Percentiles rank a stretch among this genome's conserved stretches.
Conservation (phyloP, 2,888 invertebrate species). For the Andrena hattorfiana region DNA sequence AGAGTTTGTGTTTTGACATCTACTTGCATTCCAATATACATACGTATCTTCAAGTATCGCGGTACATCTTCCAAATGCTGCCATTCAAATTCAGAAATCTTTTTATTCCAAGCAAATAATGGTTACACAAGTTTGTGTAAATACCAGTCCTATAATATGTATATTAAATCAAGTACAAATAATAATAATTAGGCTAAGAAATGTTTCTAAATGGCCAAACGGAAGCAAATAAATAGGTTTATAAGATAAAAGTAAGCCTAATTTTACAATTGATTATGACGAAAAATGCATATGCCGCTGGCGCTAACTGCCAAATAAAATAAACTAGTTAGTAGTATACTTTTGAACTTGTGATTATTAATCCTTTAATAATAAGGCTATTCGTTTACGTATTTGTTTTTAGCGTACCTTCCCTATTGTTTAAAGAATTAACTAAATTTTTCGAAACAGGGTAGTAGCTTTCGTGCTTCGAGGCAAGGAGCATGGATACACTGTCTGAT, state of each 20-base stretch:
- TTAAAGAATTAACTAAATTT: background rate
- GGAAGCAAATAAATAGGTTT: constrained; percentile 55
- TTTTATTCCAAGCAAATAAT: constrained; percentile 65
- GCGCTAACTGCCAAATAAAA: constrained; percentile 55
- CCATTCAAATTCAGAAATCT: constrained; percentile 65
- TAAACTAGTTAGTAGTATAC: constrained; percentile 56
- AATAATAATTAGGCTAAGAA: constrained; percentile 61
- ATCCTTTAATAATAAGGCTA: constrained; percentile 71
- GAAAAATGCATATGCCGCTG: constrained; percentile 45
- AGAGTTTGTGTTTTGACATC: constrained; percentile 48
- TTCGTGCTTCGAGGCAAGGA: constrained; percentile 24
- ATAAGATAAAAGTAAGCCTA: constrained; percentile 47
- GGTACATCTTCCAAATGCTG: constrained; percentile 62
- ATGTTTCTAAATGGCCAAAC: constrained; percentile 61
- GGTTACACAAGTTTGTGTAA: constrained; percentile 49
- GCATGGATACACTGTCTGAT: constrained; percentile 77
- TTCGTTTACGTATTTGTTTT: constrained; percentile 47
- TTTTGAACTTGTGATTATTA: constrained; percentile 62
- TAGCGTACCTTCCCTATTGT: background rate
- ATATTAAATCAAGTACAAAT: constrained; percentile 77
- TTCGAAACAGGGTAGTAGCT: background rate
- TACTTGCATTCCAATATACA: constrained; percentile 63
- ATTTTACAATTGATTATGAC: constrained; percentile 55
- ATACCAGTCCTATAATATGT: constrained; percentile 60
- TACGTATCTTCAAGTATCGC: too few relatives aligned